Evolutionary conservation across 2,113 vertebrate genomes (phyloP), one percentile per base, ranked within the genome.

Genomic region (Xiphophorus maculatus): DNA sequence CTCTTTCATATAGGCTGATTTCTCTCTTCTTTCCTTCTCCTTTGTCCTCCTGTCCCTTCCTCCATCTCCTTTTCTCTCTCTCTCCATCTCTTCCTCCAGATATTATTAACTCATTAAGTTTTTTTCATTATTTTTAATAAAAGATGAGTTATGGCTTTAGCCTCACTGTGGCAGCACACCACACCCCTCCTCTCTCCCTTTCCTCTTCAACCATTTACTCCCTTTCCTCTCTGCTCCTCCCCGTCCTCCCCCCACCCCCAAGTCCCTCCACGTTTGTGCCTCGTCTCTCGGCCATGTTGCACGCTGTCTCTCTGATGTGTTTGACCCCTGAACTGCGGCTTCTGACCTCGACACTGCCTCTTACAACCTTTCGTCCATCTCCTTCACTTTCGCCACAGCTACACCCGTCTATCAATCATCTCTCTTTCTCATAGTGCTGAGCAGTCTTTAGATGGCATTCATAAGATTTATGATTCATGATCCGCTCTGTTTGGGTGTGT

Each of bases 51-150:
- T 86, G 81, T 92, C 92, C 84, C 89, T 91, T 90, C 87, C 91
- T 92, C 85, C 84, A 78, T 90, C 87, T 84, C 22, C 51, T 58
- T 58, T 87, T 76, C 76, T 88, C 86, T 88, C 86, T 77, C 83
- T 86, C 83, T 74, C 82, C 75, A 87, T 88, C 87, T 86, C 89
- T 90, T 90, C 90, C 91, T 92, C 86, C 84, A 85, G 93, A 93
- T 92, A 92, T 93, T 93, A 92, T 92, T 92, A 92, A 93, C 90
- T 92, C 91, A 92, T 93, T 93, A 93, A 93, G 90, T 93, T 92
- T 93, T 91, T 93, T 91, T 92, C 91, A 93, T 93, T 93, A 91
- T 93, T 93, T 93, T 93, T 93, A 93, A 93, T 93, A 93, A 93
- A 93, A 93, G 92, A 93, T 93, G 93, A 92, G 93, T 93, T 92